phyloP scores from a whole-genome alignment of 2,113 vertebrate species.

The Pseudorhombus dupliciocellatus region DNA sequence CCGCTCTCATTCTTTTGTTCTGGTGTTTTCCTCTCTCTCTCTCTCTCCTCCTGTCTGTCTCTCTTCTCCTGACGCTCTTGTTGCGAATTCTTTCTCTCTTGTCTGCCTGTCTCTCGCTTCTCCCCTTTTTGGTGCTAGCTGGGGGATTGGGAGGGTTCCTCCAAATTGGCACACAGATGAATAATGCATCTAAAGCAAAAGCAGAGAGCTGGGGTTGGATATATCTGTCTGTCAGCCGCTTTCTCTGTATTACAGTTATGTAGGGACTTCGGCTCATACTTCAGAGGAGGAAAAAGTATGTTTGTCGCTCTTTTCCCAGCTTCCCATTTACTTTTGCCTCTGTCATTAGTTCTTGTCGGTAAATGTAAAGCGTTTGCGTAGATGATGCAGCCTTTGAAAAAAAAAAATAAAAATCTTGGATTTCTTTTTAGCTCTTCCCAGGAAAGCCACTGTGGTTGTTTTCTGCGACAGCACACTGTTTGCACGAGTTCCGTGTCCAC shows the following conservation, averaged over 20 bases:
- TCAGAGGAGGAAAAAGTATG: constrained; percentile 49
- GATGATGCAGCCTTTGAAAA: constrained; percentile 10
- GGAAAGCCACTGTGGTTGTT: constrained; percentile 27
- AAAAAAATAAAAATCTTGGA: too few relatives aligned
- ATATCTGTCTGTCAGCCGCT: constrained; percentile 72
- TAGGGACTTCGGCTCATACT: constrained; percentile 59
- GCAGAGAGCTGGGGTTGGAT: constrained; percentile 70
- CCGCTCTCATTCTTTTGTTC: constrained; percentile 67
- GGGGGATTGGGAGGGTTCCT: constrained; percentile 75
- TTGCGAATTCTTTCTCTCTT: constrained; percentile 50
- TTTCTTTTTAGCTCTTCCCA: constrained; percentile 28
- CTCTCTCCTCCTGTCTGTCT: not conserved
- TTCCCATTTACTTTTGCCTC: constrained; percentile 41
- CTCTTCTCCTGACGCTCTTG: constrained; percentile 44
- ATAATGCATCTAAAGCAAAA: constrained; percentile 79
- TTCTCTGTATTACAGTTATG: constrained; percentile 65
- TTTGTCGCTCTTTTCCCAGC: constrained; percentile 37
- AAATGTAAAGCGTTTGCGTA: not conserved
- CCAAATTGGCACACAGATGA: constrained; percentile 81
- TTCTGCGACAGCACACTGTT: constrained; percentile 36
- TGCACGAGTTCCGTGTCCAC: constrained; percentile 11
- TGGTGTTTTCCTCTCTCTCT: constrained; percentile 41
- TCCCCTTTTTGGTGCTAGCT: constrained; percentile 65
- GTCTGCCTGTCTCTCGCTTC: constrained; percentile 42
- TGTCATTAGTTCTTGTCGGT: constrained; percentile 29